Percentiles rank a stretch among this genome's conserved stretches.
phyloP scores from a whole-genome alignment of 2,888 invertebrate species.

The Protophormia terraenovae region DNA sequence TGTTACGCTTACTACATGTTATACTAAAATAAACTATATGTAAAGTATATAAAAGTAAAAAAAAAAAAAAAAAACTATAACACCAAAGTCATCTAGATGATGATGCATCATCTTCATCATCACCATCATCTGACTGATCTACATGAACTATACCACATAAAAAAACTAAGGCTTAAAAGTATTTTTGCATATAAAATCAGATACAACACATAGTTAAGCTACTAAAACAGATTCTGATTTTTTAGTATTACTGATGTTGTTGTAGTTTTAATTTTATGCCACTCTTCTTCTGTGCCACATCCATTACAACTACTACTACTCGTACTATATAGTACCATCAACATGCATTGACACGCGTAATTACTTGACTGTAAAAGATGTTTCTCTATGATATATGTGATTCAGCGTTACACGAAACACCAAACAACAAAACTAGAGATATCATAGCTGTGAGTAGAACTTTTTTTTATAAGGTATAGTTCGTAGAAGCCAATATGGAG shows the following conservation, averaged over 20 bases:
- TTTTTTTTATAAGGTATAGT: neutral
- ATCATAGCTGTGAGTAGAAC: constrained; percentile 1
- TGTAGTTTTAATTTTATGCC: constrained; percentile 39
- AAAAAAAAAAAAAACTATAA: constrained; percentile 28
- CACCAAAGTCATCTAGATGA: constrained; percentile 61
- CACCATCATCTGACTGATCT: constrained; percentile 51
- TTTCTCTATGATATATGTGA: constrained; percentile 72
- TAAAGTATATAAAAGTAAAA: constrained; percentile 16
- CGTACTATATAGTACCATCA: constrained; percentile 13
- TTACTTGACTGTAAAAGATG: constrained; percentile 70
- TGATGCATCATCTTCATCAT: constrained; percentile 52
- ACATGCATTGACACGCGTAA: constrained; percentile 75
- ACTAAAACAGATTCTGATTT: constrained; percentile 59
- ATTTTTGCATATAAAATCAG: constrained; percentile 42
- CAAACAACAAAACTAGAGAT: neutral
- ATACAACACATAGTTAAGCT: constrained; percentile 46
- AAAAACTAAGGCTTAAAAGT: constrained; percentile 10
- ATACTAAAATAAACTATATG: constrained; percentile 44
- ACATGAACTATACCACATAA: constrained; percentile 29
- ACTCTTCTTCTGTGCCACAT: constrained; percentile 6
- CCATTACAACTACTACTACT: neutral
- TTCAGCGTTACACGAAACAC: constrained; percentile 19
- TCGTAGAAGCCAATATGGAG: neutral
- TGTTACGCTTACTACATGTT: constrained; percentile 61
- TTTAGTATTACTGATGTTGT: constrained; percentile 28